Conservation (phyloP, 2,113 vertebrate species). For the Pedionomus torquatus region DNA sequence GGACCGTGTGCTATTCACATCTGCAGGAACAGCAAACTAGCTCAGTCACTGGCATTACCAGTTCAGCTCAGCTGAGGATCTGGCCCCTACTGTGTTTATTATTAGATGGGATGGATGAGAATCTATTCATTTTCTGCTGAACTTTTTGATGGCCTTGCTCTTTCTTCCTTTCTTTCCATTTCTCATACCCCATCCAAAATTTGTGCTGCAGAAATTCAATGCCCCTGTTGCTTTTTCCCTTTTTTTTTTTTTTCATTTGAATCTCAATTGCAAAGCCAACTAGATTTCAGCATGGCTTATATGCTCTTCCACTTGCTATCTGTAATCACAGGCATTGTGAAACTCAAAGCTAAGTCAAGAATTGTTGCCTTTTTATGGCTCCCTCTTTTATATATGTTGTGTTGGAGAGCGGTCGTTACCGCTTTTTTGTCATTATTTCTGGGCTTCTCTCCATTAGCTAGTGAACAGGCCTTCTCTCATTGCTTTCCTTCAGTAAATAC, state of each 20-base stretch:
- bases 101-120: background rate
- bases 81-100: constrained; percentile 12
- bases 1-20: background rate
- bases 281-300: constrained; percentile 59
- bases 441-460: constrained; percentile 81
- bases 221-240: constrained; percentile 1
- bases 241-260: constrained; percentile 3
- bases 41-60: background rate
- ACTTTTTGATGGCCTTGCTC: constrained; percentile 39
- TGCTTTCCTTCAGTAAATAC: constrained; percentile 73
- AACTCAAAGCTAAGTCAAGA: constrained; percentile 81
- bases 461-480: constrained; percentile 72
- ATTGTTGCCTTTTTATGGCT: constrained; percentile 78
- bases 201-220: constrained; percentile 38
- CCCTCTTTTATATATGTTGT: constrained; percentile 68
- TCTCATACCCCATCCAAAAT: constrained; percentile 35
- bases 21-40: background rate
- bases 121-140: constrained; percentile 33
- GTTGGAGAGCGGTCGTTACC: constrained; percentile 73
- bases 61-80: constrained; percentile 25
- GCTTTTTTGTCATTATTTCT: constrained; percentile 78
- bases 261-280: constrained; percentile 68
- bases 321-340: constrained; percentile 79
- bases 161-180: constrained; percentile 43
- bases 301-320: constrained; percentile 64